Conservation (phyloP, 2,113 vertebrate genomes). For the Pluvianellus socialis region DNA sequence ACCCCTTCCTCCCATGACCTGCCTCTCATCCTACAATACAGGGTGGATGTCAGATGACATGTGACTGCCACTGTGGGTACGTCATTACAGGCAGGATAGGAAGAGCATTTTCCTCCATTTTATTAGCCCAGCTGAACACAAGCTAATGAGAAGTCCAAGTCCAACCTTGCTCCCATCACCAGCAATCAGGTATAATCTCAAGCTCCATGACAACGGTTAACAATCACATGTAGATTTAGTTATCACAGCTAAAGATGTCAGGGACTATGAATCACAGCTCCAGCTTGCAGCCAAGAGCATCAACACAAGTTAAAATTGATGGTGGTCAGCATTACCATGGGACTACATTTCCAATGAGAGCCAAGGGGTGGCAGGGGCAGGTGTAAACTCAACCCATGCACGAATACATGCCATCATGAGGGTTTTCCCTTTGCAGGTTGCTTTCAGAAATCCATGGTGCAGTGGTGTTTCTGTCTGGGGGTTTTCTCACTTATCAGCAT, state of each 20-base stretch:
- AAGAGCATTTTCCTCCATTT: neutral
- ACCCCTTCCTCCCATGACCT: neutral
- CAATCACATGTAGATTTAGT: neutral
- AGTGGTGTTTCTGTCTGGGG: neutral
- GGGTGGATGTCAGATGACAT: neutral
- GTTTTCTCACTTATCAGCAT: neutral
- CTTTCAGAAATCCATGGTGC: neutral
- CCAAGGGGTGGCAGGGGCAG: neutral
- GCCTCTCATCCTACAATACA: fast-evolving
- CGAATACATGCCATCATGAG: fast-evolving
- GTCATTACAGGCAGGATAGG: neutral
- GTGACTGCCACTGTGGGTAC: neutral
- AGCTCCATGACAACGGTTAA: neutral
- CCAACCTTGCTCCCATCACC: neutral
- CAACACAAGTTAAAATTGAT: neutral
- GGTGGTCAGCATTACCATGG: fast-evolving
- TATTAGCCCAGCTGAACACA: neutral
- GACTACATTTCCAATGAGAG: neutral
- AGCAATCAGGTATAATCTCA: neutral
- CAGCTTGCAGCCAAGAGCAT: neutral
- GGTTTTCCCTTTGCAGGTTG: neutral
- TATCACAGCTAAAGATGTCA: neutral
- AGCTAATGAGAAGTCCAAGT: neutral
- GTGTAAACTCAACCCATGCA: neutral
- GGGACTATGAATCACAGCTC: neutral